Conservation (phyloP, 2,797 vertebrate species). For the Luscinia megarhynchos region DNA sequence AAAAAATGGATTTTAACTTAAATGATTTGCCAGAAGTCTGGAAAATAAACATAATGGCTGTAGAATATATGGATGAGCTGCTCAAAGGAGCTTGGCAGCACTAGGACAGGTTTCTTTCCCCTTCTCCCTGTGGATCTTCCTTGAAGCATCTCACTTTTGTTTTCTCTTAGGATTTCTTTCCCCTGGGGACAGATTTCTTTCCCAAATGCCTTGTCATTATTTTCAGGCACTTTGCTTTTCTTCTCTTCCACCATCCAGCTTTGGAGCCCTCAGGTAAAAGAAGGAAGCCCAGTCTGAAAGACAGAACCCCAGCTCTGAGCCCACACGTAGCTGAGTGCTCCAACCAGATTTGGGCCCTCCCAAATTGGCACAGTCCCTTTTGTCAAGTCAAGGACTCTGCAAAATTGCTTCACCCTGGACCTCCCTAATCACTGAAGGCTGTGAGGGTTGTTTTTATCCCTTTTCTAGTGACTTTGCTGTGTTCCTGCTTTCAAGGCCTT, state of each 20-base stretch:
- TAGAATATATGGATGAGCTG: background rate
- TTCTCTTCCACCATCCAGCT: background rate
- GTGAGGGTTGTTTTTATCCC: background rate
- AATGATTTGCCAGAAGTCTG: background rate
- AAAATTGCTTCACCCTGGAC: background rate
- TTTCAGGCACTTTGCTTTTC: background rate
- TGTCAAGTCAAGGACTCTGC: background rate
- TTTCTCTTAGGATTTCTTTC: background rate
- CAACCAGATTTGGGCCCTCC: background rate
- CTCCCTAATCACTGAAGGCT: background rate
- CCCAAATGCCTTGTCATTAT: background rate
- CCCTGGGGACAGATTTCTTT: background rate
- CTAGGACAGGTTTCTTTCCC: background rate
- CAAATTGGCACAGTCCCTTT: background rate
- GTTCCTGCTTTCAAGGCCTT: conserved; percentile 52
- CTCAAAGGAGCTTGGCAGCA: background rate
- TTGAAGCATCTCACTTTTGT: background rate
- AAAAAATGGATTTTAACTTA: background rate
- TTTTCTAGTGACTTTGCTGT: background rate
- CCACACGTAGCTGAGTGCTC: background rate
- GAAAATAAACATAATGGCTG: background rate
- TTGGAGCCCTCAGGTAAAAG: background rate
- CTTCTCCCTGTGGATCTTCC: background rate
- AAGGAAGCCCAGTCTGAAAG: background rate
- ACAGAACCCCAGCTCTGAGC: background rate